Conservation (phyloP, 2,888 invertebrate species). For the Ormyrus labotus region DNA sequence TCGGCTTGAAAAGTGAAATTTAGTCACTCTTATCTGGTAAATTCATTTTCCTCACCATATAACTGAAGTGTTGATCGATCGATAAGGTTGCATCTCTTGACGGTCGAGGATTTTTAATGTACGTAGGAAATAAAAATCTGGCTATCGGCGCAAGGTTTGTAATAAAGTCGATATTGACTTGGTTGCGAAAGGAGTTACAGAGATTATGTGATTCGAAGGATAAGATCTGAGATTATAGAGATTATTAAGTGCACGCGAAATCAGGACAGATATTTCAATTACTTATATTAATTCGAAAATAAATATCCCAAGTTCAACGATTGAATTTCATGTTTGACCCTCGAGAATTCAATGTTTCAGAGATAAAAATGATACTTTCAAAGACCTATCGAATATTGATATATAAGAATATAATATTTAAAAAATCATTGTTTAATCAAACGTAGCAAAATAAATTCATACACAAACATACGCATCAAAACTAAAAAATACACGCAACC, state of each 20-base stretch:
- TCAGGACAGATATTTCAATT: conserved; percentile 37
- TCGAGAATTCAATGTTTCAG: no score
- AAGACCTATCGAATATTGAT: no score
- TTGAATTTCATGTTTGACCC: no score
- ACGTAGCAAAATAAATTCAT: no score
- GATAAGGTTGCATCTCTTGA: conserved; percentile 21
- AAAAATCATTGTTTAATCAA: no score
- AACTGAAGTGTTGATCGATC: conserved; percentile 16
- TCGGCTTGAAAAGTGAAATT: not conserved
- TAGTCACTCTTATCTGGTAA: not conserved
- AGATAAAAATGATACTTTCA: no score
- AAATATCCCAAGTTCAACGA: no score
- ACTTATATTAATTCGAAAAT: not conserved
- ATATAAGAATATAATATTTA: no score
- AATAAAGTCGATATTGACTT: conserved; percentile 53
- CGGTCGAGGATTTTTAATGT: conserved; percentile 5
- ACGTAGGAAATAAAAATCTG: conserved; percentile 50
- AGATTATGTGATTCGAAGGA: conserved; percentile 59
- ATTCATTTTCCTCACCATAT: no score
- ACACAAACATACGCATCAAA: no score
- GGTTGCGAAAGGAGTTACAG: conserved; percentile 54
- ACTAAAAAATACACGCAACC: no score
- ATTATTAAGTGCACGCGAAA: conserved; percentile 40
- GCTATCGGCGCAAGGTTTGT: conserved; percentile 47
- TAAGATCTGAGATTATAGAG: conserved; percentile 57